A percentile compares a stretch with the other conserved stretches of the same genome.
phyloP scores from a whole-genome alignment of 2,113 vertebrate species.

The Rhinichthys klamathensis region DNA sequence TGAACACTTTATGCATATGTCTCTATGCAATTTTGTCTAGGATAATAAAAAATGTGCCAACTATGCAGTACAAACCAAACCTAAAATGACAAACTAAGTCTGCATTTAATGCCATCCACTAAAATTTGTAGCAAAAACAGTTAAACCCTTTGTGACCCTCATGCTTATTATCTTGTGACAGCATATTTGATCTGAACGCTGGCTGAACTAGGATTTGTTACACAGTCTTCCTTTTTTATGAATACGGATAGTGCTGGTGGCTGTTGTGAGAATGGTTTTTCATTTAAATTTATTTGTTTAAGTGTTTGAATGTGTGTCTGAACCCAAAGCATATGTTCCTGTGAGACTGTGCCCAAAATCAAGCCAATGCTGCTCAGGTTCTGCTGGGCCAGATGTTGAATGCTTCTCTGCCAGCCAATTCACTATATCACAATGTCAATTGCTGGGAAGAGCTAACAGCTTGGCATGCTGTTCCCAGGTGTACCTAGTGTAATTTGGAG shows the following conservation, averaged over 20 bases:
- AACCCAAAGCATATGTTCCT: slow-evolving; percentile 36
- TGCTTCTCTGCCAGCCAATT: background rate
- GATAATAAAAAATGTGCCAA: background rate
- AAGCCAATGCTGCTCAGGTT: background rate
- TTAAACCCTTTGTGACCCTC: background rate
- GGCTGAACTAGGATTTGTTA: background rate
- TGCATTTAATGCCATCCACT: background rate
- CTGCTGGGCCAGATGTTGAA: slow-evolving; percentile 24
- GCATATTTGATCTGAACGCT: slow-evolving; percentile 19
- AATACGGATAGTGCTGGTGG: background rate
- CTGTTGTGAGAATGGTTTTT: background rate
- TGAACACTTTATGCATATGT: background rate
- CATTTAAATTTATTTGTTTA: slow-evolving; percentile 27
- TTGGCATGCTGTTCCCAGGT: slow-evolving; percentile 29
- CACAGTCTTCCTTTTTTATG: background rate
- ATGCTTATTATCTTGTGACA: background rate
- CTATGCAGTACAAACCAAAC: background rate
- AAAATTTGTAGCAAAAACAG: background rate
- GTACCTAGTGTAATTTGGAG: slow-evolving; percentile 22
- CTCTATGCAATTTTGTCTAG: background rate
- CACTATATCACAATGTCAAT: background rate
- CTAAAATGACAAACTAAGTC: background rate
- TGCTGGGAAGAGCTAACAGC: slow-evolving; percentile 16
- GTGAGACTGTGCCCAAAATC: slow-evolving; percentile 9
- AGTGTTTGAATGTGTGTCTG: slow-evolving; percentile 32